Evolutionary conservation across 2,888 invertebrate species (phyloP).

Genomic region (Ennomos erosarius): DNA sequence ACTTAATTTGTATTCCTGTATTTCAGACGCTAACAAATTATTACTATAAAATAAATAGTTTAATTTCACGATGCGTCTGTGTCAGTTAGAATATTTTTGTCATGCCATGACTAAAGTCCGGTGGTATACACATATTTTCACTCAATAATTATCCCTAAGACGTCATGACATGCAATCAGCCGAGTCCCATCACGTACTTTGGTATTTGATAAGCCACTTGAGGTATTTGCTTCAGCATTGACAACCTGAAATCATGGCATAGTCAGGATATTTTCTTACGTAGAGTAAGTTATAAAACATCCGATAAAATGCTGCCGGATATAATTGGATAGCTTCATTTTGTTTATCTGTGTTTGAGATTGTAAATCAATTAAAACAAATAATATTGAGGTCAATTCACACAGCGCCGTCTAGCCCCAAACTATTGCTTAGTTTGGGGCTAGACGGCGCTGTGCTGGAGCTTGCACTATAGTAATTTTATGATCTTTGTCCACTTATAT

Average conservation of each 20-base stretch:
- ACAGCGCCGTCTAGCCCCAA: too few species aligned
- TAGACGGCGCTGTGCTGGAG: too few species aligned
- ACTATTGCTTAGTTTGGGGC: too few species aligned
- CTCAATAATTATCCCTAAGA: constrained; percentile 19
- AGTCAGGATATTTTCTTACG: constrained; percentile 7
- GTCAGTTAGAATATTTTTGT: constrained; percentile 34
- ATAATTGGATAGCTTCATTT: too few species aligned
- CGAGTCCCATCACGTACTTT: constrained; percentile 93
- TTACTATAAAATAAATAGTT: constrained; percentile 9
- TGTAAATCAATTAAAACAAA: too few species aligned
- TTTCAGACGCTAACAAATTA: constrained; percentile 28
- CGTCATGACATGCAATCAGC: constrained; percentile 74
- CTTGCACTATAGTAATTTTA: too few species aligned
- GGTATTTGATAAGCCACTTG: constrained; percentile 93
- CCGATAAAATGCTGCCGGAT: too few species aligned
- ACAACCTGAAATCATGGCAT: constrained; percentile 87
- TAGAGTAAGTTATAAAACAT: too few species aligned
- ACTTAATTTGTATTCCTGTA: constrained; percentile 36
- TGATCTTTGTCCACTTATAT: too few species aligned
- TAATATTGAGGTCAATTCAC: too few species aligned
- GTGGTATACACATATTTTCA: constrained; percentile 51
- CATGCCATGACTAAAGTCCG: constrained; percentile 50
- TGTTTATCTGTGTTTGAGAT: too few species aligned
- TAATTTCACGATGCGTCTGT: constrained; percentile 8
- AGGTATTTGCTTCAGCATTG: constrained; percentile 94